Conservation (phyloP, 1,140 invertebrate species). For the Drosophila murphyi region DNA sequence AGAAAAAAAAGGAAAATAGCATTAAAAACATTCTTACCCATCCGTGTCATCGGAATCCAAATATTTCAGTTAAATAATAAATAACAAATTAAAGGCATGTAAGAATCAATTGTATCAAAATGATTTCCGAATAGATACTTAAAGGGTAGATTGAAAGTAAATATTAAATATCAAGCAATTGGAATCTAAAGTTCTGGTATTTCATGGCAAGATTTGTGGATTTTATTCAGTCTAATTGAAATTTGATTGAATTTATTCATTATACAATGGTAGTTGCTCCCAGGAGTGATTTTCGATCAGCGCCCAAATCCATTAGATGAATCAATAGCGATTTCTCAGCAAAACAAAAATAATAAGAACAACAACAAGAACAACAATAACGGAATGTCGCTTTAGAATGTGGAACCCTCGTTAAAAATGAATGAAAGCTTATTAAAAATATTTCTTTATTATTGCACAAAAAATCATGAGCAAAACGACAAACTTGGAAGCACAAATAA, state of each 20-base stretch:
- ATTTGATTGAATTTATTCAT: constrained; percentile 65
- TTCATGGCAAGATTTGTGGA: not conserved
- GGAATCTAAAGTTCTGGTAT: not conserved
- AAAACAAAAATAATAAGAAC: constrained; percentile 18
- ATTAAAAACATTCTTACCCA: too few relatives aligned
- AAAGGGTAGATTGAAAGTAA: too few relatives aligned
- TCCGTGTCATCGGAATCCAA: too few relatives aligned
- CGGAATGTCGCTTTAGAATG: constrained; percentile 74
- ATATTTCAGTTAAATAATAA: too few relatives aligned
- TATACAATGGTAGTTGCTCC: constrained; percentile 43
- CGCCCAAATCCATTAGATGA: constrained; percentile 77
- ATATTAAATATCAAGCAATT: not conserved
- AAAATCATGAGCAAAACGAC: constrained; percentile 35
- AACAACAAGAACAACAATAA: constrained; percentile 40
- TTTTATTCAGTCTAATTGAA: constrained; percentile 39
- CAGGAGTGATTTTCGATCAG: constrained; percentile 58
- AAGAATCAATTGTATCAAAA: too few relatives aligned
- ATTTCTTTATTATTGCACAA: constrained; percentile 76
- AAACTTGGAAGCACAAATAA: constrained; percentile 27
- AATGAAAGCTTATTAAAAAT: constrained; percentile 83
- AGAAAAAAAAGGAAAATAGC: too few relatives aligned
- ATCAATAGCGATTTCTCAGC: constrained; percentile 63
- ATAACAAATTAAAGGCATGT: too few relatives aligned
- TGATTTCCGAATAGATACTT: too few relatives aligned
- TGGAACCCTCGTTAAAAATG: constrained; percentile 81